phyloP scores from a whole-genome alignment of 1,140 invertebrate genomes.

The Drosophila subobscura region DNA sequence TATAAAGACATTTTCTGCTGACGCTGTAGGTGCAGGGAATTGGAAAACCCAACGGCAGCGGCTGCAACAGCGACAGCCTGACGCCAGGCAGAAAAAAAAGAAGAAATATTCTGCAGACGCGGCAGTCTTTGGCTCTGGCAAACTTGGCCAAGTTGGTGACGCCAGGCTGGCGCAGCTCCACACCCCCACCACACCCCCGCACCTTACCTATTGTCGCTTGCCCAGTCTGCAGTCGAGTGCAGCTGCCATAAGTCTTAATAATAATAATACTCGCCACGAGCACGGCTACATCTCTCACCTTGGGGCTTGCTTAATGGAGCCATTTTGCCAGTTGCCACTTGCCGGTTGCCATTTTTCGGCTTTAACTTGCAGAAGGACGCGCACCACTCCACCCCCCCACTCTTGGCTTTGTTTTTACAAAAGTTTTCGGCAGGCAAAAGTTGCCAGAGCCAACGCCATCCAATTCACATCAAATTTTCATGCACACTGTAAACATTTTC shows the following conservation, averaged over 20 bases:
- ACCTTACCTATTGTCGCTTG: constrained; percentile 5
- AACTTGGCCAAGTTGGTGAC: constrained; percentile 73
- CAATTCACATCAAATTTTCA: constrained; percentile 71
- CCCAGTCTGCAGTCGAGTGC: constrained; percentile 4
- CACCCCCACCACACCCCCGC: not conserved
- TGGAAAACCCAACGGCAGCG: constrained; percentile 51
- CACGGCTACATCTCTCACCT: constrained; percentile 30
- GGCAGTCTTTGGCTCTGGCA: constrained; percentile 16
- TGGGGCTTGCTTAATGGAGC: constrained; percentile 17
- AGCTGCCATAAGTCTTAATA: constrained; percentile 35
- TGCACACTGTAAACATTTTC: constrained; percentile 79
- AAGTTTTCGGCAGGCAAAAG: constrained; percentile 51
- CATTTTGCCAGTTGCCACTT: not conserved
- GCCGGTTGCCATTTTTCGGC: constrained; percentile 10
- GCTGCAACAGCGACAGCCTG: constrained; percentile 72
- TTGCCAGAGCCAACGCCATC: constrained; percentile 5
- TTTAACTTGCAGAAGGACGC: not conserved
- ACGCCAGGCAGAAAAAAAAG: constrained; percentile 52
- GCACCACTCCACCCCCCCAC: not conserved
- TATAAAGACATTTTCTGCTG: constrained; percentile 64
- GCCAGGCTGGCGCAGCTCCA: constrained; percentile 51
- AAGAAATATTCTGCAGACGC: constrained; percentile 39
- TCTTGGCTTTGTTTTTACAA: constrained; percentile 48
- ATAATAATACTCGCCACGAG: constrained; percentile 11
- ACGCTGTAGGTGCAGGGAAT: constrained; percentile 70